Percentiles rank a stretch among this genome's conserved stretches.
phyloP scores from a whole-genome alignment of 64 coral and sea anemone genomes.

The Pocillopora damicornis region DNA sequence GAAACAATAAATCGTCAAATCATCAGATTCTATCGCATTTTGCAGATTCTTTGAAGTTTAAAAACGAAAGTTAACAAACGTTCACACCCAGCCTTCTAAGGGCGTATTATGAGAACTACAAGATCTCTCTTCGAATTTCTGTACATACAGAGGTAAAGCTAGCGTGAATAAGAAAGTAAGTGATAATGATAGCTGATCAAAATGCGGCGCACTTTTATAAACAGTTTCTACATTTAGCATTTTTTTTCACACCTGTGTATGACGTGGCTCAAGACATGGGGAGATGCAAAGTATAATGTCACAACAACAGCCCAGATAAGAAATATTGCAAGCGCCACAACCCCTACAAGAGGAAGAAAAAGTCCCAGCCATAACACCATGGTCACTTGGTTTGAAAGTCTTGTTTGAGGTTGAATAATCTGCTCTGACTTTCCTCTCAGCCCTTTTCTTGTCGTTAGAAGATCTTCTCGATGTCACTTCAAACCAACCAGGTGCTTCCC shows the following conservation, averaged over 20 bases:
- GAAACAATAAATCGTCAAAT: too few species aligned
- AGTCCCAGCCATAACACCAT: slow-evolving; percentile 12
- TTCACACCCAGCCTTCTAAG: too few species aligned
- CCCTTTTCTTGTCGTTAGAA: background rate
- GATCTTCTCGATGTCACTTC: background rate
- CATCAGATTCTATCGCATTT: too few species aligned
- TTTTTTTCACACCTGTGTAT: slow-evolving; percentile 21
- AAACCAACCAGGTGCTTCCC: background rate
- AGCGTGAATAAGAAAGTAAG: too few species aligned
- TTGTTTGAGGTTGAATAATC: too few species aligned
- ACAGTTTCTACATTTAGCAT: background rate
- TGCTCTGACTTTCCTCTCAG: background rate
- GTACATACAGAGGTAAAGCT: too few species aligned
- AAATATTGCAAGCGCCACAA: background rate
- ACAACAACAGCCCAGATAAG: slow-evolving; percentile 8
- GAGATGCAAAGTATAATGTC: slow-evolving; percentile 8
- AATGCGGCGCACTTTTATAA: too few species aligned
- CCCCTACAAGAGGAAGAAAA: background rate
- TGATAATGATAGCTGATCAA: too few species aligned
- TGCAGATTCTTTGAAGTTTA: too few species aligned
- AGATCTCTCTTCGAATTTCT: too few species aligned
- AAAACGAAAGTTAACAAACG: too few species aligned
- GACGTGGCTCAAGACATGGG: slow-evolving; percentile 1
- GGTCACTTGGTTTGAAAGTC: background rate
- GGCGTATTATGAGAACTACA: too few species aligned